Base-by-base conservation (phyloP, 2,888 invertebrate species). In the Diaprepes abbreviatus region DNA sequence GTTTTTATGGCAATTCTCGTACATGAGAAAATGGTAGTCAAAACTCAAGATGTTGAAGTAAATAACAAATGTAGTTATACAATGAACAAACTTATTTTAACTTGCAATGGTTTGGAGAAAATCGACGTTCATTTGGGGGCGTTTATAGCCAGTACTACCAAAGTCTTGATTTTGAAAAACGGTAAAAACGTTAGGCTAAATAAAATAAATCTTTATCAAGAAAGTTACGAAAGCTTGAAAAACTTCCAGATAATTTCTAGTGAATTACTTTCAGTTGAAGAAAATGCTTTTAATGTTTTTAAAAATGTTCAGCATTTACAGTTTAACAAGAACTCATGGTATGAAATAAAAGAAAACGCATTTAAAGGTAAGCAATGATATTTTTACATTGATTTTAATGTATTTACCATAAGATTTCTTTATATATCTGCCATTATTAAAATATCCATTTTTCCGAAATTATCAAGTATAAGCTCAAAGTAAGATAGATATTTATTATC, bases 121-220 rank as follows among this genome's bases (percentile, higher is more conserved):
- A 16, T 57, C 6, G 24, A 57, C 21, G 3, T 14, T 10, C 10
- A 28, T 57, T 57, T 57, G 14, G 28, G 38, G 6, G 24, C 40
- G 14, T 57, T 40, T 7, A 7, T 57, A 57, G 21, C 57, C 2
- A 12, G 3, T 9, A 21, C 16, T 24, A 57, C 57, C n/a, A 16
- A 40, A 19, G 40, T 57, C 4, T n/a, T 57, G 28, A 57, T 57
- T 40, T 40, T 57, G 10, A 57, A 19, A 12, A 57, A 57, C 9
- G 38, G 57, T 14, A 40, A 40, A 28, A 36, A 57, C 10, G 40
- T 57, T 12, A 40, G 10, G n/a, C 6, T 57, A 12, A 12, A 16
- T 9, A 16, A 35, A n/a, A 40, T 7, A 12, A 14, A 36, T 21
- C 0, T 10, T 7, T 57, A 14, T 21, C 24, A 38, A 24, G 21